A percentile compares a stretch with the other conserved stretches of the same genome.
phyloP scores from a whole-genome alignment of 30 jellyfish, hydroid and myxozoan genomes.

The Mastigias papua region DNA sequence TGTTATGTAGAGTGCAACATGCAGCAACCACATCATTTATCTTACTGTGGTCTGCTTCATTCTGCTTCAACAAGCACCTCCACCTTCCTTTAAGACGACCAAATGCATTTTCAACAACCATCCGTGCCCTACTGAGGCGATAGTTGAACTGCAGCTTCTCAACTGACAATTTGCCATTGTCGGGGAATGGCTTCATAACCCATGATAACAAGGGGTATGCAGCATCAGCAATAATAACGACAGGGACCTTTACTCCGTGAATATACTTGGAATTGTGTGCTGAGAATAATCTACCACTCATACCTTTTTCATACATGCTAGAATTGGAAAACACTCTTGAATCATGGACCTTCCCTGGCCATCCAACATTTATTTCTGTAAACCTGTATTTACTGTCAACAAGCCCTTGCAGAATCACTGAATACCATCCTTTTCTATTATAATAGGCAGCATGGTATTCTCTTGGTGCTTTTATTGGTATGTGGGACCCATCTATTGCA shows the following conservation, averaged over 20 bases:
- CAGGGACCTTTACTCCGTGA: constrained; percentile 38
- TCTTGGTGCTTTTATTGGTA: constrained; percentile 56
- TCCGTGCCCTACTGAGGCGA: not conserved
- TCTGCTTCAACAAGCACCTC: constrained; percentile 40
- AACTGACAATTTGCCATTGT: constrained; percentile 21
- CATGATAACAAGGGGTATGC: constrained; percentile 50
- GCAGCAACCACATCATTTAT: constrained; percentile 31
- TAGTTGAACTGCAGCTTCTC: constrained; percentile 32
- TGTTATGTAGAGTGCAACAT: constrained; percentile 39
- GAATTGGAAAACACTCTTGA: constrained; percentile 48
- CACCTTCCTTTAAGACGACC: constrained; percentile 37
- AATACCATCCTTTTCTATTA: constrained; percentile 54
- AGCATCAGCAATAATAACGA: constrained; percentile 33
- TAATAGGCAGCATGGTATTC: constrained; percentile 52
- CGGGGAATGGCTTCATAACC: constrained; percentile 45
- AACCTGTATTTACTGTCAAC: constrained; percentile 35
- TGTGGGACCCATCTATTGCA: constrained; percentile 62
- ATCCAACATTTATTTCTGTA: constrained; percentile 50
- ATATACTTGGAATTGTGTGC: constrained; percentile 1
- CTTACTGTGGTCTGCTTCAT: constrained; percentile 24
- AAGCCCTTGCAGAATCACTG: constrained; percentile 25
- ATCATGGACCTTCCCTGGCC: constrained; percentile 66
- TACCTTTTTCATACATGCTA: constrained; percentile 1
- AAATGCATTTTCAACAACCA: not conserved
- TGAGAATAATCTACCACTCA: constrained; percentile 7